Evolutionary conservation across 2,888 invertebrate genomes (phyloP).

Genomic region (Helobdella robusta): DNA sequence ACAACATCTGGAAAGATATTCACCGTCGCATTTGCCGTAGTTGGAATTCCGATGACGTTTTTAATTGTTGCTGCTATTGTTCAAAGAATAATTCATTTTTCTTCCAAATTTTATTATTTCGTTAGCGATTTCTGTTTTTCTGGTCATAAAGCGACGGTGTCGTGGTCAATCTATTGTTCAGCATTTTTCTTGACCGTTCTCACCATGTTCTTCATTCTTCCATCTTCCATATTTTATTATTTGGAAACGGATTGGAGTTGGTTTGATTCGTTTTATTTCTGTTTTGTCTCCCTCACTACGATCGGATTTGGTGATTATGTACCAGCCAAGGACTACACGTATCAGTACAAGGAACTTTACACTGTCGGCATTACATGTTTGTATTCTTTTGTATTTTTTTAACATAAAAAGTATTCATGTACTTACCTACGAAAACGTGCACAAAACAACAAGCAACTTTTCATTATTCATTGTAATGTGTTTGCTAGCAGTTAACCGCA

Average conservation of each 20-base stretch:
- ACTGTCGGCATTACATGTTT: conserved; percentile 71
- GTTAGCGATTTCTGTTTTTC: conserved; percentile 37
- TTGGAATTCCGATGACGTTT: conserved; percentile 75
- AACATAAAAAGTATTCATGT: too few relatives aligned
- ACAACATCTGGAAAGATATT: conserved; percentile 76
- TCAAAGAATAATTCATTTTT: conserved; percentile 67
- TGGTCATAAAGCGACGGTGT: neutral
- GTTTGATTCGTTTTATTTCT: conserved; percentile 78
- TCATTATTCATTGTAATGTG: too few relatives aligned
- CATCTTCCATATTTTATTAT: conserved; percentile 64
- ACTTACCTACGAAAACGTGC: too few relatives aligned
- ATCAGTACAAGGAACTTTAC: conserved; percentile 68
- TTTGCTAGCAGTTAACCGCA: too few relatives aligned
- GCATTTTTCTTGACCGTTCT: conserved; percentile 51
- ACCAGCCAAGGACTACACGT: conserved; percentile 68
- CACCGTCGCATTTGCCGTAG: conserved; percentile 72
- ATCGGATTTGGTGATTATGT: conserved; percentile 79
- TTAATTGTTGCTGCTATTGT: conserved; percentile 72
- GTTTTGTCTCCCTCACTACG: conserved; percentile 79
- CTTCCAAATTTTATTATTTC: conserved; percentile 61
- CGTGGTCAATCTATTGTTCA: neutral
- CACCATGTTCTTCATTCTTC: conserved; percentile 63
- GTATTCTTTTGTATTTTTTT: too few relatives aligned
- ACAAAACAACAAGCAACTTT: too few relatives aligned
- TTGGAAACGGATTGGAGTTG: conserved; percentile 74